Evolutionary conservation across 1,140 invertebrate genomes (phyloP).

Genomic region (Drosophila bipectinata): DNA sequence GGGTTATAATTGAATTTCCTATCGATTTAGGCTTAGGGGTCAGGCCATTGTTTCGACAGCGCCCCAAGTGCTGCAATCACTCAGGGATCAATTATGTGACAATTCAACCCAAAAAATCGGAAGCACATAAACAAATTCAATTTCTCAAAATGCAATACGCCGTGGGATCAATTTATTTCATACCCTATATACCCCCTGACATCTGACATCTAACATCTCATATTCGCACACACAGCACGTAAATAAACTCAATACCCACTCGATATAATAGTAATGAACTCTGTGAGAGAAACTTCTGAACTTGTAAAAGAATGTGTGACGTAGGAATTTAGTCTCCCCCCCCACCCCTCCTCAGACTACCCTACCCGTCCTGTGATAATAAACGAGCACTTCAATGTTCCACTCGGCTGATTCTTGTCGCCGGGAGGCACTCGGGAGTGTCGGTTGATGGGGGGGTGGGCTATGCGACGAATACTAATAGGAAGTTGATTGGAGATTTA

Average conservation of each 20-base stretch:
- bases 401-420: constrained; percentile 16
- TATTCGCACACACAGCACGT: constrained; percentile 10
- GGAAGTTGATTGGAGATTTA: constrained; percentile 22
- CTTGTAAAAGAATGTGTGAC: not conserved
- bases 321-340: not conserved
- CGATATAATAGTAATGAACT: constrained; percentile 25
- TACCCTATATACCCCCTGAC: no score
- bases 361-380: constrained; percentile 3
- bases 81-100: constrained; percentile 42
- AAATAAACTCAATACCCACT: constrained; percentile 20
- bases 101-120: constrained; percentile 24
- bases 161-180: constrained; percentile 14
- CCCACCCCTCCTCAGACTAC: no score
- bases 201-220: no score
- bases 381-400: constrained; percentile 28
- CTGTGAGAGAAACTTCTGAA: not conserved
- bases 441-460: constrained; percentile 4
- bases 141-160: constrained; percentile 3
- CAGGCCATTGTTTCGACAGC: constrained; percentile 25
- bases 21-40: constrained; percentile 36
- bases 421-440: not conserved
- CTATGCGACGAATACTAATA: constrained; percentile 6
- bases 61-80: constrained; percentile 33
- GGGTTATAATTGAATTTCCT: constrained; percentile 49
- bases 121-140: constrained; percentile 2